A percentile compares a stretch with the other conserved stretches of the same genome.
These are phyloP conservation scores for Brachypodius melanocephalos DNA, from an alignment of 2,113 vertebrate genomes.

Conservation along the genomic window DNA sequence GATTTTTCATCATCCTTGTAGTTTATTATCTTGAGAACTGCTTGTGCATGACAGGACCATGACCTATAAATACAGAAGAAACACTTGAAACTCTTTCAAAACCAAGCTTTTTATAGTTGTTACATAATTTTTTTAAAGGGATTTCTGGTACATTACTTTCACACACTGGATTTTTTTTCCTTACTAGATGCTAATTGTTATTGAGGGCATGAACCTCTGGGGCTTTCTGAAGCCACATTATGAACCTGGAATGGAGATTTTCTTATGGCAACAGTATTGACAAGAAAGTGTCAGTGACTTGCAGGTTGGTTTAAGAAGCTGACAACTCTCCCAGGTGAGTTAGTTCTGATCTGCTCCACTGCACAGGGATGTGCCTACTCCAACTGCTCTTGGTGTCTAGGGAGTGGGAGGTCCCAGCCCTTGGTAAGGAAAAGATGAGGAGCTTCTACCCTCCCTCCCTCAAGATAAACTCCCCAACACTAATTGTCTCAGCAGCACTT, in stretches of 20 bases:
- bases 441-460: neutral
- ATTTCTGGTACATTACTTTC: neutral
- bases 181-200: neutral
- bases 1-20: slow-evolving; percentile 99
- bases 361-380: neutral
- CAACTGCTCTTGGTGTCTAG: neutral
- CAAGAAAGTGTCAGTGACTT: neutral
- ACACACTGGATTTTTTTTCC: neutral
- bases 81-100: neutral
- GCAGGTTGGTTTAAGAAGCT: neutral
- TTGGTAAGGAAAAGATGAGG: neutral
- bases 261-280: neutral
- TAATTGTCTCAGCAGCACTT: neutral
- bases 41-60: slow-evolving; percentile 98
- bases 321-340: neutral
- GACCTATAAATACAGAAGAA: slow-evolving; percentile 80
- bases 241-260: neutral
- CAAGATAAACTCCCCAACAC: neutral
- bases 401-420: neutral
- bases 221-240: neutral
- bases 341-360: neutral
- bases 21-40: slow-evolving; percentile 98
- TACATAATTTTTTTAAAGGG: neutral
- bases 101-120: neutral
- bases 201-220: neutral